Evolutionary conservation across 2,888 invertebrate genomes (phyloP).

Genomic region (Netelia inedita): DNA sequence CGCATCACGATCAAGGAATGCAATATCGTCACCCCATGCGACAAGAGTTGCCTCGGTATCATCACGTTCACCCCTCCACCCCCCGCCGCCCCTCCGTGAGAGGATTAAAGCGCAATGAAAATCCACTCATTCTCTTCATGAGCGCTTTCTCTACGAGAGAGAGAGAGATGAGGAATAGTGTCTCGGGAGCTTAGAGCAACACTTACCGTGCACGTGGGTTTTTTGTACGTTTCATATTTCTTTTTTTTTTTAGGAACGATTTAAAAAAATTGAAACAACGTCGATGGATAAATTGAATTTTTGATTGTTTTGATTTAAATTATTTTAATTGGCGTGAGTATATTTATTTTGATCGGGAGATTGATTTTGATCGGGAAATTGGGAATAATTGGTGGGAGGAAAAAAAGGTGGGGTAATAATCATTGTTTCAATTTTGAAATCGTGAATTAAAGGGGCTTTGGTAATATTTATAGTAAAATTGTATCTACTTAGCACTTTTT

Average conservation of each 20-base stretch:
- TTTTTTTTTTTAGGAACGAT: too few relatives aligned
- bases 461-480: neutral
- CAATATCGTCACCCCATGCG: slow-evolving; percentile 85
- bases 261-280: neutral
- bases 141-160: slow-evolving; percentile 3
- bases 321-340: too few relatives aligned
- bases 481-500: neutral
- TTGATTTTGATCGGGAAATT: neutral
- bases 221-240: neutral
- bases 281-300: neutral
- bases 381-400: too few relatives aligned
- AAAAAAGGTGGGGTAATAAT: too few relatives aligned
- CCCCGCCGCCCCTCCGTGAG: slow-evolving; percentile 67
- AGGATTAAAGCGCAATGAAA: slow-evolving; percentile 85
- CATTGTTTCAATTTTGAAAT: too few relatives aligned
- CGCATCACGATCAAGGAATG: slow-evolving; percentile 85
- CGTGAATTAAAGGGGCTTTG: too few relatives aligned
- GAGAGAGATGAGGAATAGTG: slow-evolving; percentile 33
- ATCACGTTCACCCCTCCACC: slow-evolving; percentile 77
- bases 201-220: slow-evolving; percentile 7
- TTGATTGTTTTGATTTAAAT: neutral
- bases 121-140: slow-evolving; percentile 76
- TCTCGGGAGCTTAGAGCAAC: slow-evolving; percentile 32
- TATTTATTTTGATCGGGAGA: neutral
- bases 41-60: slow-evolving; percentile 84